Percentiles rank a stretch among this genome's conserved stretches.
Conservation (phyloP, 2,797 vertebrate genomes). For the Orestias chungarensis region DNA sequence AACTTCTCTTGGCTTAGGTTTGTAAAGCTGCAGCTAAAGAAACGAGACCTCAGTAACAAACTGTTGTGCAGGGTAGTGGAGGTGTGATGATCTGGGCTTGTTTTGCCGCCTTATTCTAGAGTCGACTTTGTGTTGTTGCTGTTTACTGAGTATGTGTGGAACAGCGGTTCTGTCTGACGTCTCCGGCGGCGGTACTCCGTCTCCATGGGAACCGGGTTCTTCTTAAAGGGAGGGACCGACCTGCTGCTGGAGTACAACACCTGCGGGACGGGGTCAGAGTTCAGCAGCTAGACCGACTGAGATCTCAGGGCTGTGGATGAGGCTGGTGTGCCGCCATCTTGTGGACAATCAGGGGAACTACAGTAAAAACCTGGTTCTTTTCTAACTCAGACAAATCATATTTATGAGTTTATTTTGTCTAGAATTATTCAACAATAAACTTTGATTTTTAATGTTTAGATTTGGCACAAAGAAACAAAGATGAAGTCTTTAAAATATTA, state of each 20-base stretch:
- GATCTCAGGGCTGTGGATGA: not conserved
- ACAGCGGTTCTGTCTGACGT: slow-evolving; percentile 54
- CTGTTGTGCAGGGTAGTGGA: too few relatives aligned
- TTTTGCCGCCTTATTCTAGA: not conserved
- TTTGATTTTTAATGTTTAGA: not conserved
- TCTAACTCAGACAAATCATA: not conserved
- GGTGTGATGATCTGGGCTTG: too few relatives aligned
- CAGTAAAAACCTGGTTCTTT: not conserved
- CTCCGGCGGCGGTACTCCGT: slow-evolving; percentile 59
- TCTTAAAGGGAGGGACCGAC: slow-evolving; percentile 44
- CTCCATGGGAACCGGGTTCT: slow-evolving; percentile 40
- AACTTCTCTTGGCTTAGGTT: too few relatives aligned
- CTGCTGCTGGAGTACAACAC: slow-evolving; percentile 43
- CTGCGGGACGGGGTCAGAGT: slow-evolving; percentile 37
- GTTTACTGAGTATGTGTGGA: slow-evolving; percentile 48
- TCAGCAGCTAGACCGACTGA: slow-evolving; percentile 2
- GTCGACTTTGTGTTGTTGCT: not conserved
- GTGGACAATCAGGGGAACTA: slow-evolving; percentile 18
- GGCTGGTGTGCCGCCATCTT: slow-evolving; percentile 22
- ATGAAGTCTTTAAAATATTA: not conserved
- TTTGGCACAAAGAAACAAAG: not conserved
- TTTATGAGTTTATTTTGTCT: not conserved
- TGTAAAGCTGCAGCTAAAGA: too few relatives aligned
- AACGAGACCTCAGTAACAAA: too few relatives aligned
- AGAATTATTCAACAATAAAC: not conserved